Evolutionary conservation across 1,140 invertebrate genomes (phyloP), one percentile per base, ranked within the genome.

Genomic region (Galleria mellonella): DNA sequence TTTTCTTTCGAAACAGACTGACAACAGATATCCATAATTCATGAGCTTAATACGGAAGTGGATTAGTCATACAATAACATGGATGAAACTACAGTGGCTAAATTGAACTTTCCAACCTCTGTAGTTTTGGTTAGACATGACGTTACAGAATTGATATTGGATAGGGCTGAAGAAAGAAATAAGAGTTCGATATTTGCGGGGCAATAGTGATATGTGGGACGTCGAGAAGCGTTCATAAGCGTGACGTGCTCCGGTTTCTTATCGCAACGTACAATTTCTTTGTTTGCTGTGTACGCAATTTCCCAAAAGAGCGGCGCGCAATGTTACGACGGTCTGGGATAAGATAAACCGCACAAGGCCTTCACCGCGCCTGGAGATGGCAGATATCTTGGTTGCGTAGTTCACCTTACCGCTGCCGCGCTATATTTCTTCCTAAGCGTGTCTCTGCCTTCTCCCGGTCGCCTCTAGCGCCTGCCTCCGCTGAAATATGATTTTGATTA

Each of bases 201-300:
- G 6, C 17, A 23, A 23, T 23, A 23, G 17, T 23, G 17, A 23
- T 23, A 3, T 23, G 46, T 31, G 49, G 36, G 32, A 28, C 32
- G 48, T 38, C 41, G 42, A 56, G 62, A 51, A 56, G 57, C 46
- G 61, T 57, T 62, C 55, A 55, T 64, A 64, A 62, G 42, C 63
- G 57, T 56, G 72, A 72, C 65, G 62, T 61, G 65, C 50, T 62
- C 55, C 47, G 61, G 47, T 56, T 46, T 51, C 59, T 79, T 79
- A 82, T 78, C 74, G 51, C 32, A 47, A 57, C 55, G 54, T 64
- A 67, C 66, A 76, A 76, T 82, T 74, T 73, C 72, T 74, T 79
- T 82, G 75, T 82, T 76, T 77, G 73, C 59, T 49, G 62, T 66
- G 66, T 75, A 72, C 75, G 77, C 73, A 82, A 71, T 82, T 76